Conservation (phyloP, 2,888 invertebrate genomes). For the Stomorhina lunata region DNA sequence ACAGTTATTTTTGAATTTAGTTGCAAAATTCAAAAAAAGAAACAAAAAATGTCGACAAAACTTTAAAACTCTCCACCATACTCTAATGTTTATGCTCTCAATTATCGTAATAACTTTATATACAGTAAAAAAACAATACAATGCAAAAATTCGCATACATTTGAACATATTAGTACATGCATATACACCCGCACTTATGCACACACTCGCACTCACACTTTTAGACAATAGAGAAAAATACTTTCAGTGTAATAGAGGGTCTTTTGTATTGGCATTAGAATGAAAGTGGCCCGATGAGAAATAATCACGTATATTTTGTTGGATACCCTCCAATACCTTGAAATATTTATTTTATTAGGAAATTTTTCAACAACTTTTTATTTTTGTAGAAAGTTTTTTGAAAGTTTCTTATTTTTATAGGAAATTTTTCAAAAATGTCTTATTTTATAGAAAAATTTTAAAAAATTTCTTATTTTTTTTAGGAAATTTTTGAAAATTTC, state of each 20-base stretch:
- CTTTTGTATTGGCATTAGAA: constrained; percentile 14
- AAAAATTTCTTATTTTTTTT: no score
- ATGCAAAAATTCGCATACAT: constrained; percentile 22
- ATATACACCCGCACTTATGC: not conserved
- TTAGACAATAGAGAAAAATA: constrained; percentile 30
- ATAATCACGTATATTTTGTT: no score
- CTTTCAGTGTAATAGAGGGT: constrained; percentile 9
- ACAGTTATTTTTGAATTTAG: constrained; percentile 53
- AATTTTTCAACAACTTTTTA: no score
- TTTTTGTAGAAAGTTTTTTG: no score
- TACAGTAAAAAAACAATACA: constrained; percentile 56
- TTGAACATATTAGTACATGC: not conserved
- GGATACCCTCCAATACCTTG: no score
- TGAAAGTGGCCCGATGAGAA: not conserved
- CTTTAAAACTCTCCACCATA: constrained; percentile 45
- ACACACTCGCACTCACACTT: not conserved
- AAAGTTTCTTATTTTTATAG: no score
- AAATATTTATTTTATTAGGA: no score
- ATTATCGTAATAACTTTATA: constrained; percentile 63
- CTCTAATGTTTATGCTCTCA: constrained; percentile 60
- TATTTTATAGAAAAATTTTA: no score
- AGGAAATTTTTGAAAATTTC: no score
- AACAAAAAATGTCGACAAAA: not conserved
- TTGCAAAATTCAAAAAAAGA: constrained; percentile 21
- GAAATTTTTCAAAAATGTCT: no score